Conservation (phyloP, 1,140 invertebrate species). For the Trachelipus rathkii region DNA sequence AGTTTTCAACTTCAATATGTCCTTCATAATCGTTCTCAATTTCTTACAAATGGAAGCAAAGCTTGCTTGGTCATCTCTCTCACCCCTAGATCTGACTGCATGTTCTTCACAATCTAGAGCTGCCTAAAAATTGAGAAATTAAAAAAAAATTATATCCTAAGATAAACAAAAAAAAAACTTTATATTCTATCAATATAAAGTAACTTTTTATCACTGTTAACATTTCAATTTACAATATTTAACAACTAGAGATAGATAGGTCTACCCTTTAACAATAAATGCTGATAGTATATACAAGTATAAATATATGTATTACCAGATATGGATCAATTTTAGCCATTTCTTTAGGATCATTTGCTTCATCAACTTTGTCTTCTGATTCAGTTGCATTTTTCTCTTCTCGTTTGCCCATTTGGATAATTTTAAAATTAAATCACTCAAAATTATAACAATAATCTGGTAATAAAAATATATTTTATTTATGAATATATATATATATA, state of each 20-base stretch:
- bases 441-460: no score
- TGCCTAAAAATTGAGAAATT: not conserved
- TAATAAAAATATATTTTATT: no score
- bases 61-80: constrained; percentile 32
- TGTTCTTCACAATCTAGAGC: constrained; percentile 31
- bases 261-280: no score
- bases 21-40: constrained; percentile 36
- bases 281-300: no score
- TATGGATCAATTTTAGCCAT: not conserved
- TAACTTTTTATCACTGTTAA: no score
- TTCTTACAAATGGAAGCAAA: constrained; percentile 27
- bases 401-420: no score
- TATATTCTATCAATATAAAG: not conserved
- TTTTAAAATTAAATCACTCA: no score
- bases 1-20: constrained; percentile 37
- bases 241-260: no score
- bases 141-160: not conserved
- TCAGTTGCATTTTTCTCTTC: not conserved
- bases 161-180: not conserved
- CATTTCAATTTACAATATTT: no score
- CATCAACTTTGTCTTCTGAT: not conserved
- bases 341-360: not conserved
- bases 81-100: constrained; percentile 30
- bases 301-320: not conserved
- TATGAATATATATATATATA: no score